Conservation (phyloP, 1,140 invertebrate species). For the Stegodyphus dumicola region DNA sequence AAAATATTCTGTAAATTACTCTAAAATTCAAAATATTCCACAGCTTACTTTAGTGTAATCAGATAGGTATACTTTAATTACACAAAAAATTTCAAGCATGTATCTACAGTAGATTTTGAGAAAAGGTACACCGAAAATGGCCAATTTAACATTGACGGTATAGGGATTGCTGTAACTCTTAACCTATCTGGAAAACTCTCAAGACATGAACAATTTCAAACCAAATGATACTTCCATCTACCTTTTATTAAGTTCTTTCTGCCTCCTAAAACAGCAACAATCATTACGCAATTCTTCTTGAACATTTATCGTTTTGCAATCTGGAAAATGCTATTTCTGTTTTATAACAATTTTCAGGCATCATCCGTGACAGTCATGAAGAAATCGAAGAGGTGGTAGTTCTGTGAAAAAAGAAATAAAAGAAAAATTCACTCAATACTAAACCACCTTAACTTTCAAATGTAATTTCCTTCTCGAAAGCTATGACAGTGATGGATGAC, state of each 20-base stretch:
- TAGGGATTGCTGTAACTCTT: no score
- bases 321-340: conserved; percentile 43
- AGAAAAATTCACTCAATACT: background rate
- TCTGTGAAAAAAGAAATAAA: background rate
- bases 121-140: no score
- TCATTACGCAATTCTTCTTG: background rate
- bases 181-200: no score
- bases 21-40: no score
- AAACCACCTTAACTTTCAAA: conserved; percentile 45
- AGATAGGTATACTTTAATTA: no score
- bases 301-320: conserved; percentile 7
- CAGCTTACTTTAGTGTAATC: no score
- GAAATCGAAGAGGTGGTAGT: background rate
- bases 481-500: conserved; percentile 48
- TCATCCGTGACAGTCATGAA: conserved; percentile 28
- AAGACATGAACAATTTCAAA: background rate
- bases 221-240: background rate
- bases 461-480: conserved; percentile 51
- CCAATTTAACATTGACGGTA: no score
- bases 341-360: conserved; percentile 30
- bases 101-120: no score
- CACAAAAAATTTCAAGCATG: no score
- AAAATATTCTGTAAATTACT: no score
- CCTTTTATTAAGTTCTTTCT: background rate
- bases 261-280: background rate